Base-by-base conservation (phyloP, 2,113 vertebrate genomes). In the Gulo gulo region DNA sequence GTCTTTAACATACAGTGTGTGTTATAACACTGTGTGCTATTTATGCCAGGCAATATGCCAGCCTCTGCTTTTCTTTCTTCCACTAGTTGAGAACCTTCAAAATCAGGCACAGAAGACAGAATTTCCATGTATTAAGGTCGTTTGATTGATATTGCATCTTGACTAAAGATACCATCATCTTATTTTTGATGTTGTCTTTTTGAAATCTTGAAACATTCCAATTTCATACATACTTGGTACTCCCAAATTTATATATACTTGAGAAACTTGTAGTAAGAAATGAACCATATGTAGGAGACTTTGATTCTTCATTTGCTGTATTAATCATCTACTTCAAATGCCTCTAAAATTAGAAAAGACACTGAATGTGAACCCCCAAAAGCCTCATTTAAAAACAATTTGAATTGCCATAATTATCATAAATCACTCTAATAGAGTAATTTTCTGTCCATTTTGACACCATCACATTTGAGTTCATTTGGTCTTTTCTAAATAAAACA, bases 371-470 rank as follows among this genome's bases (percentile, higher is more conserved):
- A 98, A 96, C 45, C 87, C 39, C 36, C 83, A 57, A 97, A 96
- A 74, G 84, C 42, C 85, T 98, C 97, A 97, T 97, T 98, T 97
- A 96, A 98, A 98, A 98, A 93, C 89, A 97, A 98, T 98, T 93
- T 98, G 24, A 98, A 92, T 79, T 97, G 34, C 36, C 52, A 52
- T 95, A 97, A 98, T 98, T 96, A 98, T 73, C 74, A 98, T 95
- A 98, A 98, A 97, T 99, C 98, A 98, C 89, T 98, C 79, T 98
- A 98, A 97, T 71, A 97, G 80, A 90, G 79, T 95, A 98, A 98
- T 98, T 98, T 98, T 91, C 57, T 94, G 97, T 97, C 96, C 98
- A 93, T 98, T 98, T 96, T 93, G 97, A 97, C 82, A 97, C 82
- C 31, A 95, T 98, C 95, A 95, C 96, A 98, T 98, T 97, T 76